phyloP scores from a whole-genome alignment of 2,113 vertebrate species.

The Dipodomys ordii region DNA sequence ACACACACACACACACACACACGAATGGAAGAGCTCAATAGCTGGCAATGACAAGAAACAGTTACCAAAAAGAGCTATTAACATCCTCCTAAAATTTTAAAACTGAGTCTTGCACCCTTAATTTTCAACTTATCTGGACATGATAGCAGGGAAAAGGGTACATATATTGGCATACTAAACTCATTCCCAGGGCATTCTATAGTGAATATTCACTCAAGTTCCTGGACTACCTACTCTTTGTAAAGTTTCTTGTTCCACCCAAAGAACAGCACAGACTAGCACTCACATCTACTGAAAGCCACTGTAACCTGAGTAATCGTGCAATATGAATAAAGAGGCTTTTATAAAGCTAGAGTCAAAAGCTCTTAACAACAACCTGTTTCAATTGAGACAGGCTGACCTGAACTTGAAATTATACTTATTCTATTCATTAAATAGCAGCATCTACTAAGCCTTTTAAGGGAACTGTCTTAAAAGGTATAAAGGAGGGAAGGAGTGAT shows the following conservation, averaged over 20 bases:
- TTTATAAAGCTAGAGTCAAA: conserved; percentile 88
- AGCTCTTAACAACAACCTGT: conserved; percentile 84
- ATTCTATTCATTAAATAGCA: conserved; percentile 58
- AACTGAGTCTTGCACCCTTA: conserved; percentile 6
- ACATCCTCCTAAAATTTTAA: background rate
- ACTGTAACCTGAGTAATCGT: conserved; percentile 90
- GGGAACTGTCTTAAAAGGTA: conserved; percentile 47
- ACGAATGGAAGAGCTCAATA: background rate
- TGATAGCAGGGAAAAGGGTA: background rate
- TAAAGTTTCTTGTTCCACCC: background rate
- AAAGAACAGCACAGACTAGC: background rate
- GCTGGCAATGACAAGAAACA: background rate
- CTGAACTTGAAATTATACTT: conserved; percentile 83
- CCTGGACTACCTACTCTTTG: background rate
- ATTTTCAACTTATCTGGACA: background rate
- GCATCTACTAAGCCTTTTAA: conserved; percentile 56
- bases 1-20: no score
- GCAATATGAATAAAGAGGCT: conserved; percentile 89
- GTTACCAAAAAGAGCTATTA: background rate
- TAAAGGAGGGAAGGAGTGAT: background rate
- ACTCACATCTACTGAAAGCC: conserved; percentile 83
- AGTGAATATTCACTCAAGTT: background rate
- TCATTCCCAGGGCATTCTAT: background rate
- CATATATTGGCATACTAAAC: background rate
- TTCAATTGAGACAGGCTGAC: conserved; percentile 83